Evolutionary conservation across 2,797 vertebrate genomes (phyloP).

Genomic region (Gymnothorax reevesii): DNA sequence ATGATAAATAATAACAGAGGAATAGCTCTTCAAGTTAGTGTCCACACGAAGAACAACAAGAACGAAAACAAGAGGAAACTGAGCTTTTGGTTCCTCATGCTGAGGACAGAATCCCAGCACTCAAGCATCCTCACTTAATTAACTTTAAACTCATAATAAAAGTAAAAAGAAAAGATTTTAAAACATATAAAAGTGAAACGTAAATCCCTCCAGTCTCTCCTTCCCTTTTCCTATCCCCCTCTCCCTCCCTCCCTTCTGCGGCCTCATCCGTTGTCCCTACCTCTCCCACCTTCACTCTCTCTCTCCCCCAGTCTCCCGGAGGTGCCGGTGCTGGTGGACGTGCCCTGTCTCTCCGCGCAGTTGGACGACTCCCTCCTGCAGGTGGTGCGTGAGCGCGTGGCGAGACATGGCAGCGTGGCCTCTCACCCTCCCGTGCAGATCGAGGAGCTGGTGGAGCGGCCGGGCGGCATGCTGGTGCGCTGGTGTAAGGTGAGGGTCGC

Average conservation of each 20-base stretch:
- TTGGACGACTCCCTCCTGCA: constrained; percentile 88
- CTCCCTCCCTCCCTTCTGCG: not conserved
- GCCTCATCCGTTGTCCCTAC: not conserved
- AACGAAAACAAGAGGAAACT: no score
- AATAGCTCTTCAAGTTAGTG: no score
- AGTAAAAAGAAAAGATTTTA: no score
- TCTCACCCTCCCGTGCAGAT: constrained; percentile 93
- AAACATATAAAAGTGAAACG: no score
- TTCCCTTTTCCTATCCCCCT: not conserved
- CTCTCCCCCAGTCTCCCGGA: constrained; percentile 83
- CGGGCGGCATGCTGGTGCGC: constrained; percentile 87
- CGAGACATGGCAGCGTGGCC: constrained; percentile 83
- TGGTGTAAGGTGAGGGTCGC: constrained; percentile 89
- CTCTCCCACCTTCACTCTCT: no score
- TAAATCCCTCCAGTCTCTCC: not conserved
- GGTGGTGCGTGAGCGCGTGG: constrained; percentile 81
- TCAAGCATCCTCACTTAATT: no score
- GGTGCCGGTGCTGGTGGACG: constrained; percentile 90
- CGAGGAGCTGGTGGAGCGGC: constrained; percentile 90
- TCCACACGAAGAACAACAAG: no score
- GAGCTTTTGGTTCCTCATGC: no score
- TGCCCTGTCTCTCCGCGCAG: constrained; percentile 92
- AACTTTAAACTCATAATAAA: no score
- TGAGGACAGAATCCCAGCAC: no score
- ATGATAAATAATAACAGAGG: no score